A percentile compares a stretch with the other conserved stretches of the same genome.
Evolutionary conservation across 2,797 vertebrate species (phyloP).

Genomic region (Microchirus variegatus): DNA sequence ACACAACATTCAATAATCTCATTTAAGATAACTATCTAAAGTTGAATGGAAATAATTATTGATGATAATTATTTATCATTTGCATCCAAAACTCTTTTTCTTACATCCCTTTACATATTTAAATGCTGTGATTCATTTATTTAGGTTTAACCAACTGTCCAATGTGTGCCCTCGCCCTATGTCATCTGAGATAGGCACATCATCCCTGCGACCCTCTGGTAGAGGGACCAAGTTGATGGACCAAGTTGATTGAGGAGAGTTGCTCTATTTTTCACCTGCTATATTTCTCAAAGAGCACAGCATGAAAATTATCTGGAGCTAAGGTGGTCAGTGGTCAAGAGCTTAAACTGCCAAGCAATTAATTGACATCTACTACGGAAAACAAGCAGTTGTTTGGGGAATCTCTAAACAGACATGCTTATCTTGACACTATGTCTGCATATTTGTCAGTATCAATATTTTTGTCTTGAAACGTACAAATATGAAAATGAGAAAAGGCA

Average conservation of each 20-base stretch:
- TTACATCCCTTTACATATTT: no score
- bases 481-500: slow-evolving; percentile 1
- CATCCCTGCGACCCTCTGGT: no score
- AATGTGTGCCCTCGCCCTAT: no score
- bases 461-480: slow-evolving; percentile 17
- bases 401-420: slow-evolving; percentile 46
- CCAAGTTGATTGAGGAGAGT: not conserved
- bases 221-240: no score
- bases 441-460: slow-evolving; percentile 30
- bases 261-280: slow-evolving; percentile 41
- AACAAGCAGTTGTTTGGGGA: slow-evolving; percentile 13
- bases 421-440: slow-evolving; percentile 8
- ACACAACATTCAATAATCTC: no score
- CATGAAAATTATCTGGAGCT: slow-evolving; percentile 54
- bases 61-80: no score
- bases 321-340: slow-evolving; percentile 37
- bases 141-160: no score
- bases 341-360: slow-evolving; percentile 63
- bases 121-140: not conserved
- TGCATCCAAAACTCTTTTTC: no score
- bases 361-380: slow-evolving; percentile 58
- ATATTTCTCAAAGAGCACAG: slow-evolving; percentile 44
- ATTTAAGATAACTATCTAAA: no score
- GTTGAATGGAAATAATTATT: no score
- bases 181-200: no score